phyloP scores from a whole-genome alignment of 2,888 invertebrate genomes.

The Scaeva pyrastri region DNA sequence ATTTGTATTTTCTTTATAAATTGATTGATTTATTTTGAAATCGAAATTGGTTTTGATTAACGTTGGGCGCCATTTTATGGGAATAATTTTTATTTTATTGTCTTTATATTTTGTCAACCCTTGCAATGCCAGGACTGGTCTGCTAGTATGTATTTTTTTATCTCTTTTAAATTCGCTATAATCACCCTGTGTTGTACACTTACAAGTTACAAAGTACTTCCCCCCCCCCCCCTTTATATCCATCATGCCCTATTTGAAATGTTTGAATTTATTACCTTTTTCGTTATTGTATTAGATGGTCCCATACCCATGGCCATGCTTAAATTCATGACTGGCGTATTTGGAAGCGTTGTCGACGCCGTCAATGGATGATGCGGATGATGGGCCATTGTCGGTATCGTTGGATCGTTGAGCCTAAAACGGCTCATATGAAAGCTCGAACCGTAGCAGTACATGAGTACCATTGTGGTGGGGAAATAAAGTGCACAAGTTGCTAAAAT shows the following conservation, averaged over 20 bases:
- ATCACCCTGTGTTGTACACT: neutral
- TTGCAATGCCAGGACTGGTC: too few species aligned
- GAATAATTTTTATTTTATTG: too few species aligned
- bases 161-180: too few species aligned
- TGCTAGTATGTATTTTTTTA: too few species aligned
- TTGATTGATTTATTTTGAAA: too few species aligned
- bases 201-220: too few species aligned
- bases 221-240: neutral
- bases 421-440: constrained; percentile 95
- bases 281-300: constrained; percentile 81
- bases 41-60: too few species aligned
- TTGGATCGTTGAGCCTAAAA: constrained; percentile 85
- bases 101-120: neutral
- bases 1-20: too few species aligned
- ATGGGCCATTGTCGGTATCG: constrained; percentile 84
- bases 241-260: neutral
- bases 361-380: constrained; percentile 80
- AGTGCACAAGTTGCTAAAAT: constrained; percentile 94
- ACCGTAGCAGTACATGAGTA: constrained; percentile 95
- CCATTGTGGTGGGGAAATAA: constrained; percentile 96
- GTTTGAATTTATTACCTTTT: constrained; percentile 79
- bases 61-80: too few species aligned
- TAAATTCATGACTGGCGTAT: constrained; percentile 81
- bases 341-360: constrained; percentile 76
- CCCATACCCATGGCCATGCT: constrained; percentile 83